Evolutionary conservation across 2,113 vertebrate species (phyloP), one percentile per base, ranked within the genome.

Genomic region (Probosciger aterrimus): DNA sequence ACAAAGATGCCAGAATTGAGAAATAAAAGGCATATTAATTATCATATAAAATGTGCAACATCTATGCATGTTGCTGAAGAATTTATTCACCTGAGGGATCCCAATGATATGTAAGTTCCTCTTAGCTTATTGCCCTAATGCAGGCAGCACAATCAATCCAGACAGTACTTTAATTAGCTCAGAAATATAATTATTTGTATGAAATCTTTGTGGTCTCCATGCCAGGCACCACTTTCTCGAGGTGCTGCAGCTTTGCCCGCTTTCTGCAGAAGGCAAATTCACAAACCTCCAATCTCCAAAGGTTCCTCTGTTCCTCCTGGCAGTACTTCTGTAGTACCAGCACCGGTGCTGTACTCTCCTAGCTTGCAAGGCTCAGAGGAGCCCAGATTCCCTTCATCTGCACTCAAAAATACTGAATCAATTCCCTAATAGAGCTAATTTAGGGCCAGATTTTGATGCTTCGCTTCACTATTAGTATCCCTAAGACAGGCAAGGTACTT

Each of bases 21-120:
- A 92, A 93, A 94, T 90, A 94, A 95, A 93, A 92, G 65, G 27
- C 46, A 62, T 64, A 93, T 93, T 82, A 89, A 90, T 93, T 92
- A 88, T 81, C 50, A 82, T 53, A 84, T 46, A 84, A 75, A 70
- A 62, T n/a, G 14, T 65, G 55, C 50, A 63, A 63, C 37, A 63
- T n/a, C 79, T 84, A 19, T 6, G 31, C 14, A 43, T 1, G 4
- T 37, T 68, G 46, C 37, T 50, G 52, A 69, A 71, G 69, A 35
- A 46, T 74, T 84, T 87, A 80, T 77, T 82, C 76, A 91, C 79
- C 68, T 77, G 50, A 77, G 69, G 18, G 39, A 50, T 76, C n/a
- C 33, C 43, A 86, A 18, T 0, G 0, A 75, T 63, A 93, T 11
- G 43, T 5, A 86, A 57, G 22, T 46, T 60, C 2, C 3, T 52